Base-by-base conservation (phyloP, 2,113 vertebrate species). In the Pteronura brasiliensis region DNA sequence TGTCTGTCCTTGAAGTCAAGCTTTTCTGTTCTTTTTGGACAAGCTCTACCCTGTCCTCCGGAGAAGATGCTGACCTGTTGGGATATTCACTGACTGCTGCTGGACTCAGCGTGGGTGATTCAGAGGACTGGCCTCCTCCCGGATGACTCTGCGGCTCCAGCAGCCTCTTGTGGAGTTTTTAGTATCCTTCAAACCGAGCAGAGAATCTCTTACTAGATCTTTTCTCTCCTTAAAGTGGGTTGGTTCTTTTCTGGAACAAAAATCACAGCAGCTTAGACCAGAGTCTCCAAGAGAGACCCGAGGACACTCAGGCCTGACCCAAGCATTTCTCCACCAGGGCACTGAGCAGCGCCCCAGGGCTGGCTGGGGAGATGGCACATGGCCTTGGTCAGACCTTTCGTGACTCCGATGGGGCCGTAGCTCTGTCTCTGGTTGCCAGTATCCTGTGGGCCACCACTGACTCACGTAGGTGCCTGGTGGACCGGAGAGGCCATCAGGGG, bases 351-450 rank as follows among this genome's bases (percentile, higher is more conserved):
- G 1, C 31, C 63, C 29, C 11, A 31, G n/a, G 9, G 29, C 17
- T 20, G 31, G 36, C 44, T 44, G 34, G 52, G 52, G 61, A 67
- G 76, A 23, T 6, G 34, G 23, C 74, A 27, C 7, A 6, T 65
- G 15, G 11, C 47, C 14, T 6, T 34, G 1, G 1, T 14, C 4
- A 83, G 42, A 27, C 10, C 27, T 25, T 36, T 9, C 27, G 0
- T 49, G 29, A n/a, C 13, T 77, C 44, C 91, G 63, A 21, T 25
- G 7, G 18, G 47, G 13, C 27, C 1, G 2, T 11, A 3, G 13
- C 44, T 69, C 27, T 23, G 57, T 65, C 14, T 94, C 47, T 8
- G 14, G 47, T 69, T 80, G 72, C 84, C 39, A 67, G 27, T 57
- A 27, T 61, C 20, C 20, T 21, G 13, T 67, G 71, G n/a, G 82